phyloP scores from a whole-genome alignment of 1,140 invertebrate genomes.

The silkworm (Bombyx mori) region ASM3026992v2 NC_085113.1:12583001-12583500 shows the following conservation, averaged over 20 bases:
- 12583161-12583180: slow-evolving; percentile 73
- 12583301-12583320: slow-evolving; percentile 38
- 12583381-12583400: slow-evolving; percentile 31
- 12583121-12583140: slow-evolving; percentile 68
- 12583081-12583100: slow-evolving; percentile 56
- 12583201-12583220: slow-evolving; percentile 73
- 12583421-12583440: slow-evolving; percentile 6
- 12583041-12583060: slow-evolving; percentile 77
- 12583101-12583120: slow-evolving; percentile 54
- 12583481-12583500: slow-evolving; percentile 51
- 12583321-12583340: slow-evolving; percentile 42
- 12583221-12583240: slow-evolving; percentile 72
- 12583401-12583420: slow-evolving; percentile 15
- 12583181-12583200: slow-evolving; percentile 70
- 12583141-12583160: slow-evolving; percentile 76
- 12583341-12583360: slow-evolving; percentile 40
- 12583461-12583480: slow-evolving; percentile 20
- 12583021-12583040: slow-evolving; percentile 81
- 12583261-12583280: slow-evolving; percentile 51
- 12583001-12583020: slow-evolving; percentile 84
- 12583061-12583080: slow-evolving; percentile 62
- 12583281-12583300: slow-evolving; percentile 62
- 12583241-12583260: slow-evolving; percentile 45
- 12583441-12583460: slow-evolving; percentile 26
- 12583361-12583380: slow-evolving; percentile 43